A percentile compares a stretch with the other conserved stretches of the same genome.
phyloP scores from a whole-genome alignment of 2,888 invertebrate genomes.

The Oegoconia quadripuncta region DNA sequence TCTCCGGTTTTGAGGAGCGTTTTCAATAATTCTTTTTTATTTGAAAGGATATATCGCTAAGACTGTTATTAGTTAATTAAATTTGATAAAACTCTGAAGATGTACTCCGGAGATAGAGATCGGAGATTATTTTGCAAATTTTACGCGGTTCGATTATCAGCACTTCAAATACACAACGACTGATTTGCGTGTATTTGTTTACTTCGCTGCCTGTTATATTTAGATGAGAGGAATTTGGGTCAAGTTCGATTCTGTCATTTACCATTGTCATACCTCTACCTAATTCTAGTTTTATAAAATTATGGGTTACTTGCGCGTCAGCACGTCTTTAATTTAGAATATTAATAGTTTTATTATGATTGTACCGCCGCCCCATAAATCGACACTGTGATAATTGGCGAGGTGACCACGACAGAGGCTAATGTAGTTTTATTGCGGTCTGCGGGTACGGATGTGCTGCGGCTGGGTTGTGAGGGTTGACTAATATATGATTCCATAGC shows the following conservation, averaged over 20 bases:
- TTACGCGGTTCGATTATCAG: too few species aligned
- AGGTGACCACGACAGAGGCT: not conserved
- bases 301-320: not conserved
- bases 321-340: not conserved
- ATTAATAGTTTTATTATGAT: not conserved
- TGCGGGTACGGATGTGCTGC: not conserved
- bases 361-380: not conserved
- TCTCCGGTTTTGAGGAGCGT: too few species aligned
- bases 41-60: too few species aligned
- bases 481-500: not conserved
- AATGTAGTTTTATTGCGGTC: not conserved
- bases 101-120: too few species aligned
- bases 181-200: too few species aligned
- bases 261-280: not conserved
- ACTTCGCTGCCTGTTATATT: conserved; percentile 20
- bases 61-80: too few species aligned
- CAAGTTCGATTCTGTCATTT: conserved; percentile 26
- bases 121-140: too few species aligned
- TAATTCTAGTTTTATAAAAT: not conserved
- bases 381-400: not conserved
- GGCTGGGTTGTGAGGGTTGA: not conserved
- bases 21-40: too few species aligned
- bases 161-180: too few species aligned
- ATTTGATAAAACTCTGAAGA: too few species aligned
- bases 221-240: conserved; percentile 32